Base-by-base conservation (phyloP, 2,888 invertebrate species). In the Cistogaster globosa region DNA sequence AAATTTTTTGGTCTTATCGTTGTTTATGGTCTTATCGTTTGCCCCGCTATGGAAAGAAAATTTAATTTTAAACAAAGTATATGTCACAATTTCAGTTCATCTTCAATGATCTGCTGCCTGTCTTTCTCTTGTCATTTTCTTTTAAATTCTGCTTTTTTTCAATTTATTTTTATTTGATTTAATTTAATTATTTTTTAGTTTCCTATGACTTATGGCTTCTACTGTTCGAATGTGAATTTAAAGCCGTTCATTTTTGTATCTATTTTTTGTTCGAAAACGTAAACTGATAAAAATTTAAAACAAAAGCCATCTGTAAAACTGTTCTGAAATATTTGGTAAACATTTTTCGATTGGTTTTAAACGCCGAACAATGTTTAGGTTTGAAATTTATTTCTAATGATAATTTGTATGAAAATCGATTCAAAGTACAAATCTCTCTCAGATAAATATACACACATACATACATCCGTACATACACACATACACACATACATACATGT, bases 221-320 rank as follows among this genome's bases (percentile, higher is more conserved):
- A 8, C 51, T 18, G 8, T 20, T 9, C 51, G 1, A 1, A 9
- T 53, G 2, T 53, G 16, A 16, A 18, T 53, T 53, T 18, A 20
- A 18, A 53, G 51, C 51, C 22, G 12, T 22, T 55, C 12, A 16
- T 5, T 3, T 26, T 16, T 26, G 26, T 63, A 51, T 51, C 0
- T n/a, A n/a, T 16, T 48, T 1, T 53, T 8, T 42, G 11, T 14
- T 12, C 42, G 32, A 0, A 36, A 20, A 60, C 53, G 42, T 68
- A 53, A 58, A 62, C 51, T 38, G 53, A 75, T 68, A 74, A 53
- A 55, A 68, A 55, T 81, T 53, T 53, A 36, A 63, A 75, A 81
- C 65, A 62, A 81, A 75, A 81, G 45, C 51, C 71, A 72, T 77
- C 71, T 82, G 71, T 72, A 58, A 82, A 82, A 75, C 67, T 26